phyloP scores from a whole-genome alignment of 2,888 invertebrate species.

The Noctuana brunneofusca region DNA sequence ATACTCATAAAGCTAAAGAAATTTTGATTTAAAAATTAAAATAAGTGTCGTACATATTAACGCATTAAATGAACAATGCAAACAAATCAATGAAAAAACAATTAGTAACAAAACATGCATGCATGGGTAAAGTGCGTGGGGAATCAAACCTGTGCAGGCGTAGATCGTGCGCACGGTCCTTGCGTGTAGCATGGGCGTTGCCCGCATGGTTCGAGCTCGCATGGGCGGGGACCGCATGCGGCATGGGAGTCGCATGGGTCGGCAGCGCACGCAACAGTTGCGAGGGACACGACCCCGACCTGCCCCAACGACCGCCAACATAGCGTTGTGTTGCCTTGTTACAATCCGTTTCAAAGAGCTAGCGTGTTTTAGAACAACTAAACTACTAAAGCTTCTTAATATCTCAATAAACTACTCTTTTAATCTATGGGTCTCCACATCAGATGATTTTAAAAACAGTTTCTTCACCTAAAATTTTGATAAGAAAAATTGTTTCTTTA shows the following conservation, averaged over 20 bases:
- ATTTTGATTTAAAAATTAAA: no score
- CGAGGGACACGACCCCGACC: constrained; percentile 96
- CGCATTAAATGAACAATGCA: no score
- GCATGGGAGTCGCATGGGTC: constrained; percentile 57
- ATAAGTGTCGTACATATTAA: no score
- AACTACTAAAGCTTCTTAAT: no score
- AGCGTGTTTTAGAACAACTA: not conserved
- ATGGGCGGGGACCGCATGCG: constrained; percentile 33
- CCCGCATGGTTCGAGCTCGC: constrained; percentile 35
- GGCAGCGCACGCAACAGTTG: constrained; percentile 91
- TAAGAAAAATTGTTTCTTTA: no score
- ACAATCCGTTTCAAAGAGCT: not conserved
- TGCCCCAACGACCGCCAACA: constrained; percentile 51
- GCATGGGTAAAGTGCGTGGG: constrained; percentile 13
- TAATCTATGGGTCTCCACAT: no score
- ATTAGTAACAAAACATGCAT: constrained; percentile 24
- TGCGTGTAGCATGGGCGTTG: constrained; percentile 83
- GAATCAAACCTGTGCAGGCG: constrained; percentile 28
- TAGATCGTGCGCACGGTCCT: constrained; percentile 58
- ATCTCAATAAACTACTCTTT: no score
- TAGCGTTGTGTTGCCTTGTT: not conserved
- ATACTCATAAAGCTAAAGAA: no score
- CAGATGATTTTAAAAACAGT: no score
- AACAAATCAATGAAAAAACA: no score
- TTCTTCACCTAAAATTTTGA: no score